Evolutionary conservation across 2,888 invertebrate genomes (phyloP).

Genomic region (Pammene fasciana): DNA sequence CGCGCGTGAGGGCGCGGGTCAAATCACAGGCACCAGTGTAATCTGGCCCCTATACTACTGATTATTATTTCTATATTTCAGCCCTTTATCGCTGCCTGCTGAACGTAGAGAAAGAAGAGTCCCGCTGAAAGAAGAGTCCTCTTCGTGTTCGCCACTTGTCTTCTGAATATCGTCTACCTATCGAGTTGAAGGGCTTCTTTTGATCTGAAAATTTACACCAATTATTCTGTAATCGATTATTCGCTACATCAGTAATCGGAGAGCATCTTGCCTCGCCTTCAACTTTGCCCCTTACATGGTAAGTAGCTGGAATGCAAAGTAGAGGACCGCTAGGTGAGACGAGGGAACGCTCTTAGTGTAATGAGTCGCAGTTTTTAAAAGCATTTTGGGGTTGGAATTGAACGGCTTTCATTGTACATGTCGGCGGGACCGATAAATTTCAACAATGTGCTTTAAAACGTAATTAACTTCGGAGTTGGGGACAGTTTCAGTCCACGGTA

Average conservation of each 20-base stretch:
- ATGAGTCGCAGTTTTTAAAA: slow-evolving; percentile 52
- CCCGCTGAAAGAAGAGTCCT: no score
- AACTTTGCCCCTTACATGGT: neutral
- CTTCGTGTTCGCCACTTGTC: no score
- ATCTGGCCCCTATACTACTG: no score
- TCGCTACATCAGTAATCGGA: neutral
- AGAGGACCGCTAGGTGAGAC: slow-evolving; percentile 47
- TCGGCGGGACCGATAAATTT: slow-evolving; percentile 26
- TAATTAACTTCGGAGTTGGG: slow-evolving; percentile 2
- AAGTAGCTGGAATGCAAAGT: neutral
- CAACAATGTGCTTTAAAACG: slow-evolving; percentile 31
- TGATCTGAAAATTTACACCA: no score
- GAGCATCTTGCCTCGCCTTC: neutral
- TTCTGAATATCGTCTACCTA: no score
- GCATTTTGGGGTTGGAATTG: slow-evolving; percentile 48
- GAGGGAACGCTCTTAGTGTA: slow-evolving; percentile 58
- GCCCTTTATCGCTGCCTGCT: no score
- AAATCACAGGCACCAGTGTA: no score
- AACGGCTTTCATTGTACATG: slow-evolving; percentile 37
- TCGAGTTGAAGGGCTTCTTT: no score
- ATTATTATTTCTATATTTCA: no score
- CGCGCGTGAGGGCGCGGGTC: neutral
- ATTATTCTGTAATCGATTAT: no score
- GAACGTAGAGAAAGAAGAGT: no score
- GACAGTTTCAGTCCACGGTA: neutral